phyloP scores from a whole-genome alignment of 64 coral and sea anemone genomes.

The Exaiptasia diaphana region DNA sequence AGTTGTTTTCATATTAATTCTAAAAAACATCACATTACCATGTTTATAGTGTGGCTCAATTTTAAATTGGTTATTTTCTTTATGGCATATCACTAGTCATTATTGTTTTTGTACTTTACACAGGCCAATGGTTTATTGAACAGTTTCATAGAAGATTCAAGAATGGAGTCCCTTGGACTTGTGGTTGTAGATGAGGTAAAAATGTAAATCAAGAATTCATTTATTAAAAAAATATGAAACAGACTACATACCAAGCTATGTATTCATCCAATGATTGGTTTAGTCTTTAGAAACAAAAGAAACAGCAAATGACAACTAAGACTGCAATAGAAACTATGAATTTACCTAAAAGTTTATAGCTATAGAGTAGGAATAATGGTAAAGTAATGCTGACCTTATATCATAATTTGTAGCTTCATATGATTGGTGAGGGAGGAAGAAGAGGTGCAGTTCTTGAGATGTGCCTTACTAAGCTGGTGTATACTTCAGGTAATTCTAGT shows the following conservation, averaged over 20 bases:
- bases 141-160: constrained; percentile 80
- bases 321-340: no score
- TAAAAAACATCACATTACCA: no score
- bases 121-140: constrained; percentile 97
- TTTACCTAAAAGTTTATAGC: no score
- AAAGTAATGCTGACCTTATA: no score
- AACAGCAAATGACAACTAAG: no score
- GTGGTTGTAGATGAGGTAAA: constrained; percentile 86
- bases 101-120: no score
- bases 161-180: constrained; percentile 67
- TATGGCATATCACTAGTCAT: no score
- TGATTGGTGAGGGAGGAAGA: constrained; percentile 81
- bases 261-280: not conserved
- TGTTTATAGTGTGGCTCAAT: no score
- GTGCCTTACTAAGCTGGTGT: constrained; percentile 81
- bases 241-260: not conserved
- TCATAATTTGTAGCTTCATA: constrained; percentile 85
- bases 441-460: constrained; percentile 85
- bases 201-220: not conserved
- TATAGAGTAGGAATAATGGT: no score
- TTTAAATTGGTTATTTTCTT: no score
- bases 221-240: not conserved
- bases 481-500: constrained; percentile 43
- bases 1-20: no score
- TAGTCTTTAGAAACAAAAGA: not conserved